Evolutionary conservation across 1,140 invertebrate species (phyloP).

Genomic region (Alviniconcha marisindica): DNA sequence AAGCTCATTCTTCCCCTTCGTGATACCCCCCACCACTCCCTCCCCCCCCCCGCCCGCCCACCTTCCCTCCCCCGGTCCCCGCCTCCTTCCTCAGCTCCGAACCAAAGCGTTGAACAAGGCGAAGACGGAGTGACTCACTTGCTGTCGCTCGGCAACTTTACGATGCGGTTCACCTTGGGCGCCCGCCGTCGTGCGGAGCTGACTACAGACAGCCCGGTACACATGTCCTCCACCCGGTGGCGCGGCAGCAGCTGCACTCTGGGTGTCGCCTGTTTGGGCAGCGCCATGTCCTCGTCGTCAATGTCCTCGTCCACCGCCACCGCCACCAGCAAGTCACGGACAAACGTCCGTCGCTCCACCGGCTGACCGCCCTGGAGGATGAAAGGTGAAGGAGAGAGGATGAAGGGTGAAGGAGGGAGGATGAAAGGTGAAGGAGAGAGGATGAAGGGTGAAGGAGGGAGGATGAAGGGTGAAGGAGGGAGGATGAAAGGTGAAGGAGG

Average conservation of each 20-base stretch:
- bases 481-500: neutral
- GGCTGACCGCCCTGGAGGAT: neutral
- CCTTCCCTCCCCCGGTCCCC: neutral
- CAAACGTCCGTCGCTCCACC: slow-evolving; percentile 15
- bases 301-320: slow-evolving; percentile 30
- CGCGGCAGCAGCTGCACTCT: neutral
- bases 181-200: neutral
- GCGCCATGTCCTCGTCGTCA: slow-evolving; percentile 4
- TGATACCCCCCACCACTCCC: neutral
- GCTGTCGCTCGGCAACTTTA: neutral
- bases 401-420: neutral
- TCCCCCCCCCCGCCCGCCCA: neutral
- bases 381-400: neutral
- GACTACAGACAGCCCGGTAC: slow-evolving; percentile 1
- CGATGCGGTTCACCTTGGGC: neutral
- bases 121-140: neutral
- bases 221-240: neutral
- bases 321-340: slow-evolving; percentile 28
- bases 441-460: neutral
- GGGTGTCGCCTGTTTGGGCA: neutral
- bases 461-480: neutral
- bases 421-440: neutral
- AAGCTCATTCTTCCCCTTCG: neutral
- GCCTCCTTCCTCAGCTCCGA: neutral
- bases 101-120: neutral